phyloP scores from a whole-genome alignment of 1,140 invertebrate species.

The Drosophila tsacasi region DNA sequence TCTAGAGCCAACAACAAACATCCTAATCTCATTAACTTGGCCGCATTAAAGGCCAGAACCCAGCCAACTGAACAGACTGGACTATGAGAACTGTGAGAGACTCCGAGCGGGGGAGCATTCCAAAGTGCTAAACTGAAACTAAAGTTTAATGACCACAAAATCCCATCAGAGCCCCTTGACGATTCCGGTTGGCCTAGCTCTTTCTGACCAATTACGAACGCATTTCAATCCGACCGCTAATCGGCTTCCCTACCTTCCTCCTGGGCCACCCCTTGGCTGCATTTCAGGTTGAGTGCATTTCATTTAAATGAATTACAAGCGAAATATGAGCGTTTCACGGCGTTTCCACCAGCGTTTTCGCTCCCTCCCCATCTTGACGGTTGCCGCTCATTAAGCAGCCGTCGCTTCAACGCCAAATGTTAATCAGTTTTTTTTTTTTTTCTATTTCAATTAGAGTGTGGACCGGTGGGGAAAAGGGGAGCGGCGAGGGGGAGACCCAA shows the following conservation, averaged over 20 bases:
- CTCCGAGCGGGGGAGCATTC: slow-evolving; percentile 24
- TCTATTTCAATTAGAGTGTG: slow-evolving; percentile 42
- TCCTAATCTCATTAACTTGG: slow-evolving; percentile 62
- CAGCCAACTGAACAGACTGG: slow-evolving; percentile 29
- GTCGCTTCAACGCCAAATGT: slow-evolving; percentile 61
- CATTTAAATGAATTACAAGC: slow-evolving; percentile 81
- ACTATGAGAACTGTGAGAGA: background rate
- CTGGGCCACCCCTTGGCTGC: slow-evolving; percentile 8
- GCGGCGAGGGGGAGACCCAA: background rate
- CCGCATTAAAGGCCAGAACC: slow-evolving; percentile 46
- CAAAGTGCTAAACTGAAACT: slow-evolving; percentile 46
- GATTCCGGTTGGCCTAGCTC: slow-evolving; percentile 38
- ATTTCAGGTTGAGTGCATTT: slow-evolving; percentile 80
- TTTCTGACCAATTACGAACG: slow-evolving; percentile 73
- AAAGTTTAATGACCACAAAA: slow-evolving; percentile 73
- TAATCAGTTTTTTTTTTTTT: slow-evolving; percentile 64
- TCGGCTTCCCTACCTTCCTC: slow-evolving; percentile 18
- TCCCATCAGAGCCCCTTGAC: slow-evolving; percentile 34
- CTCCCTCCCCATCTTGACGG: slow-evolving; percentile 13
- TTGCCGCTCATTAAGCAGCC: slow-evolving; percentile 56
- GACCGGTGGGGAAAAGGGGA: background rate
- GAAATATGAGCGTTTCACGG: slow-evolving; percentile 61
- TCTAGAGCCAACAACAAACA: slow-evolving; percentile 13
- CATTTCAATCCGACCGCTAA: slow-evolving; percentile 71
- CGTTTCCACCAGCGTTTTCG: background rate